Conservation (phyloP, 2,113 vertebrate species). For the Plectropomus leopardus region DNA sequence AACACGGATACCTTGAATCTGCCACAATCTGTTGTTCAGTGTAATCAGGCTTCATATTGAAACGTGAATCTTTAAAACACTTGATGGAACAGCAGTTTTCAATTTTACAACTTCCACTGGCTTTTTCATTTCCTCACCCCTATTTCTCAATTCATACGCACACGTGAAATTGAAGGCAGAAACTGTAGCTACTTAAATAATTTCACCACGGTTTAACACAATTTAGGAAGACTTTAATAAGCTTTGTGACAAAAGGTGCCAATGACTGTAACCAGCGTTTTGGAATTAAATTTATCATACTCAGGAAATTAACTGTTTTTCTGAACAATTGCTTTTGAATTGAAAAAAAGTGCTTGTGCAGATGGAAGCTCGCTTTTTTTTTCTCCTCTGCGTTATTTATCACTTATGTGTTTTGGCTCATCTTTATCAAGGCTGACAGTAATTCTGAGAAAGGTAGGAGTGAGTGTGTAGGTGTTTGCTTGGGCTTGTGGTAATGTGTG, state of each 20-base stretch:
- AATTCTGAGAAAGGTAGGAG: conserved; percentile 39
- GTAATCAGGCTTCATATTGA: conserved; percentile 14
- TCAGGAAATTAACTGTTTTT: conserved; percentile 49
- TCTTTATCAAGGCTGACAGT: conserved; percentile 39
- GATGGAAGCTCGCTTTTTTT: conserved; percentile 8
- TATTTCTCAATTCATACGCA: conserved; percentile 44
- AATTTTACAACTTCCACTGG: conserved; percentile 42
- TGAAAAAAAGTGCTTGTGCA: conserved; percentile 1
- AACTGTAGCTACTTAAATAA: conserved; percentile 56
- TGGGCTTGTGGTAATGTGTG: conserved; percentile 47
- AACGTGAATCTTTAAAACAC: conserved; percentile 20
- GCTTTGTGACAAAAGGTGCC: conserved; percentile 59
- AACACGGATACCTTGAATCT: no score
- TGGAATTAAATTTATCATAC: conserved; percentile 57
- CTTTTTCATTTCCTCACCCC: conserved; percentile 41
- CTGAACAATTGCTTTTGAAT: conserved; percentile 25
- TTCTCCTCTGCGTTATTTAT: no score
- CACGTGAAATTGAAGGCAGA: conserved; percentile 55
- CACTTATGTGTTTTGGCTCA: conserved; percentile 18
- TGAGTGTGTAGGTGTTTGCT: conserved; percentile 48
- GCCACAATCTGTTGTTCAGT: no score
- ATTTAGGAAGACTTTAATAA: conserved; percentile 61
- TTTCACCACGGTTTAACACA: conserved; percentile 59
- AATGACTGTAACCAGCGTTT: conserved; percentile 48
- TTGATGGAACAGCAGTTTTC: conserved; percentile 35